Conservation (phyloP, 2,888 invertebrate species). For the Hyles lineata region DNA sequence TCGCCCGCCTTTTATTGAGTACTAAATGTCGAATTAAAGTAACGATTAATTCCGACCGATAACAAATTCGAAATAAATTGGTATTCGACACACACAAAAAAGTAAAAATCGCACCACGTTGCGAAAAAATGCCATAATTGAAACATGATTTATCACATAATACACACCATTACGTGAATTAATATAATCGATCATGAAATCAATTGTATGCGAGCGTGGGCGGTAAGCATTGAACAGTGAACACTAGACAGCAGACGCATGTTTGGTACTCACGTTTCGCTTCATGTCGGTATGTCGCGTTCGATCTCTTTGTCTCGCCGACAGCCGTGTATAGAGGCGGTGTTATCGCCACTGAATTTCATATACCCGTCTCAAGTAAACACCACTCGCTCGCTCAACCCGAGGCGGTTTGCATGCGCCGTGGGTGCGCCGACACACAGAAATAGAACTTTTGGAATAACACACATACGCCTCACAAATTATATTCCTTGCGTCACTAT, state of each 20-base stretch:
- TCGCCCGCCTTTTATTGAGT: neutral
- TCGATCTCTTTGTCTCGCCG: constrained; percentile 20
- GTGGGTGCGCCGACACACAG: constrained; percentile 72
- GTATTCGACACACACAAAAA: neutral
- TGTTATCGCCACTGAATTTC: constrained; percentile 57
- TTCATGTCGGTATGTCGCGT: constrained; percentile 62
- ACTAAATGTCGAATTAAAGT: neutral
- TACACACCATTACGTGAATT: neutral
- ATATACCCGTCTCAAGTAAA: constrained; percentile 57
- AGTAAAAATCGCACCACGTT: neutral
- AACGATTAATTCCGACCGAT: neutral
- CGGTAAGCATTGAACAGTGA: neutral
- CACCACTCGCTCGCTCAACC: constrained; percentile 67
- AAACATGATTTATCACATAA: neutral
- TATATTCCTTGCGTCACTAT: constrained; percentile 79
- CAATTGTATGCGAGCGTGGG: neutral
- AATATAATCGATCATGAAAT: neutral
- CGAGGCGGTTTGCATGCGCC: constrained; percentile 66
- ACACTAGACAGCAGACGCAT: constrained; percentile 28
- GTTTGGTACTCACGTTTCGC: constrained; percentile 76
- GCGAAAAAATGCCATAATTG: neutral
- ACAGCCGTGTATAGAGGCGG: constrained; percentile 35
- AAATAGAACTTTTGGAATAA: constrained; percentile 84
- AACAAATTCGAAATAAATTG: neutral
- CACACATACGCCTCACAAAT: constrained; percentile 67